Evolutionary conservation across 2,888 invertebrate genomes (phyloP), one percentile per base, ranked within the genome.

Genomic region (Mimas tiliae): DNA sequence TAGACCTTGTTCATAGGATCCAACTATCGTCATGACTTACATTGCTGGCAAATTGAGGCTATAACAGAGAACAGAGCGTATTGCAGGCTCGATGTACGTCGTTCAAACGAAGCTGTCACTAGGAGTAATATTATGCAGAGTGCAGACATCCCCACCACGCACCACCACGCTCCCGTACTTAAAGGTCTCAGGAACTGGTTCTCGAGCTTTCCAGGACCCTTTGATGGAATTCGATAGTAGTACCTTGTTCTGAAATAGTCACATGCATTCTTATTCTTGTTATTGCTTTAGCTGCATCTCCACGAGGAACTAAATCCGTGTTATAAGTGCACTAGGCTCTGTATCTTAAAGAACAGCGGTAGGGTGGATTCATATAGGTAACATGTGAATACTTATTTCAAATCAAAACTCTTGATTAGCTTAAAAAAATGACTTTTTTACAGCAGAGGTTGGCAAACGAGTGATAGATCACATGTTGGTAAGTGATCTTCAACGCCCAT

Each of bases 171-270:
- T 0, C 77, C 81, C 0, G 73, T 34, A 12, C 90, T 86, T 6
- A 94, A 80, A 0, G 94, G 94, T 66, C 88, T 87, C 0, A 94
- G 74, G 65, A 94, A 94, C 70, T 93, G 89, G 69, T 91, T 90
- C 72, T 91, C 88, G 16, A 82, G 85, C 67, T 87, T 90, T 27
- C 91, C 91, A 34, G 86, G 75, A 0, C 91, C 91, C 2, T 73
- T 69, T 0, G 87, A 85, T 51, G 89, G 87, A 14, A 91, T 91
- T 2, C 86, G 80, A 68, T 90, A 90, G 76, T 80, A 90, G 62
- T 86, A 91, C 65, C 81, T 80, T 1, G 87, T 87, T 72, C 91
- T 91, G 73, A 1, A 84, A 83, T n/a, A 19, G 19, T n/a, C 53
- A 63, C 16, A 50, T 55, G 27, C 27, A 4, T 27, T 27, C 27